Evolutionary conservation across 2,797 vertebrate species (phyloP).

Genomic region (Crocidura indochinensis): DNA sequence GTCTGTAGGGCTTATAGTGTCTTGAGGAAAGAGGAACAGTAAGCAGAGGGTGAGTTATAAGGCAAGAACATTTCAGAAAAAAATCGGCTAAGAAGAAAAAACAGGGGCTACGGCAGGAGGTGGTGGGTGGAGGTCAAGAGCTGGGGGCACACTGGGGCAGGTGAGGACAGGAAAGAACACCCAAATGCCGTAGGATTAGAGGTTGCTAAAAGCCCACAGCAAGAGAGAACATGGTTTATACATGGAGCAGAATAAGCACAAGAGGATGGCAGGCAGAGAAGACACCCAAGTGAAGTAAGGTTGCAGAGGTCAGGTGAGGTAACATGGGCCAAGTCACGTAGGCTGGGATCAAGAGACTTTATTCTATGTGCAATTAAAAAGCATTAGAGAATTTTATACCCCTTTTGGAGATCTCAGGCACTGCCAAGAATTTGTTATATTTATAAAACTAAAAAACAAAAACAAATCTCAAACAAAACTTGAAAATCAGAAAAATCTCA

Average conservation of each 20-base stretch:
- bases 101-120: background rate
- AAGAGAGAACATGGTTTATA: conserved; percentile 18
- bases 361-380: conserved; percentile 16
- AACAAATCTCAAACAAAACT: background rate
- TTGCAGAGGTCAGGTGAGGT: background rate
- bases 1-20: background rate
- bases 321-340: background rate
- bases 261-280: background rate
- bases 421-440: conserved; percentile 12
- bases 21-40: background rate
- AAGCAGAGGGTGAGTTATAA: background rate
- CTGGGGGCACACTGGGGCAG: background rate
- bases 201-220: background rate
- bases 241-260: background rate
- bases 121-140: background rate
- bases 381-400: conserved; percentile 18
- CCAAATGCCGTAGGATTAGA: background rate
- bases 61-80: conserved; percentile 27
- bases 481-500: conserved; percentile 51
- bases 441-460: conserved; percentile 33
- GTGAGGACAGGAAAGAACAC: background rate
- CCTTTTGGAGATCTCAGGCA: conserved; percentile 32
- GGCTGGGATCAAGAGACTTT: conserved; percentile 37
- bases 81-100: background rate
- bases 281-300: background rate